A percentile compares a stretch with the other conserved stretches of the same genome.
These are phyloP conservation scores for Selenia dentaria DNA, from an alignment of 2,888 invertebrate genomes.

Conservation along the genomic window DNA sequence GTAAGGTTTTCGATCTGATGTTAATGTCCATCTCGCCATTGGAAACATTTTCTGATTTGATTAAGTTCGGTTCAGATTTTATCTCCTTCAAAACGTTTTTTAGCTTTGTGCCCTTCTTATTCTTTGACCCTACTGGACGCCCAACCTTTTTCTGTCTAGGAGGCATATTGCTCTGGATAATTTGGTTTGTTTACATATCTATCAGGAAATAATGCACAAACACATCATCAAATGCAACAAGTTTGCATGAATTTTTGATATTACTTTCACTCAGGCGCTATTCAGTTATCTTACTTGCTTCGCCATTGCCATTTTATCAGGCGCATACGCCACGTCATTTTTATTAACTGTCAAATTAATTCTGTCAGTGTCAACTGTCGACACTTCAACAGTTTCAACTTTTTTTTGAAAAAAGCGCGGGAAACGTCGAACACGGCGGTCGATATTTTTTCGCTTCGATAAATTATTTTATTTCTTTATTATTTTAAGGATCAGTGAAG, in stretches of 20 bases:
- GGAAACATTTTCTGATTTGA: constrained; percentile 5
- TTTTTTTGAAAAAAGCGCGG: too few relatives aligned
- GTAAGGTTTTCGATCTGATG: too few relatives aligned
- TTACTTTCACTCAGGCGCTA: constrained; percentile 79
- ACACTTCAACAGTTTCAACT: too few relatives aligned
- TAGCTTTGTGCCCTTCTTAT: constrained; percentile 32
- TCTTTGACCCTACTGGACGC: constrained; percentile 51
- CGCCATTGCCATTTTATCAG: constrained; percentile 36
- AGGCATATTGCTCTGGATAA: constrained; percentile 51
- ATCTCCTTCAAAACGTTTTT: constrained; percentile 1
- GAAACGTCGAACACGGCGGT: too few relatives aligned
- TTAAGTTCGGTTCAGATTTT: constrained; percentile 21
- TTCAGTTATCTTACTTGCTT: constrained; percentile 28
- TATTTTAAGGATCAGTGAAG: too few relatives aligned
- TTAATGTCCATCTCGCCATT: not conserved
- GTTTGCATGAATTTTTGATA: constrained; percentile 65
- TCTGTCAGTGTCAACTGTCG: too few relatives aligned
- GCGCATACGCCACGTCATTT: constrained; percentile 31
- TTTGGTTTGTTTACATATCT: constrained; percentile 40
- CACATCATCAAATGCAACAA: constrained; percentile 40
- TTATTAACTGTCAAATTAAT: too few relatives aligned
- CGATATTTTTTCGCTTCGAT: too few relatives aligned
- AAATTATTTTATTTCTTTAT: too few relatives aligned
- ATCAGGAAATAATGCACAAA: constrained; percentile 16
- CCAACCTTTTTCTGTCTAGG: constrained; percentile 59